Evolutionary conservation across 2,113 vertebrate species (phyloP).

Genomic region (Synodontis membranacea): DNA sequence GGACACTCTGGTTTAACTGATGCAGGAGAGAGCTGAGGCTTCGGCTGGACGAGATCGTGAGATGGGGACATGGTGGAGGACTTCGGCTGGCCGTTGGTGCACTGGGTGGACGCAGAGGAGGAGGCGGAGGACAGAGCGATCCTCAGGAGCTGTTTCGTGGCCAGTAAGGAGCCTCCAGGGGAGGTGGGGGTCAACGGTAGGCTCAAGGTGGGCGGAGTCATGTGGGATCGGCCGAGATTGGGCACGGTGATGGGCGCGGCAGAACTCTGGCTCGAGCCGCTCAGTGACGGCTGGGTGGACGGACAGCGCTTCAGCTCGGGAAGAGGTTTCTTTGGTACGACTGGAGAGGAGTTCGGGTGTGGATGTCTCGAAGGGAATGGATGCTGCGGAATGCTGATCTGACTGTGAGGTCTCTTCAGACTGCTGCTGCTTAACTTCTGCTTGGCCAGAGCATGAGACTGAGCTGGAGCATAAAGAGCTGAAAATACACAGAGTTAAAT

Average conservation of each 20-base stretch:
- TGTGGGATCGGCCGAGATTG: conserved; percentile 53
- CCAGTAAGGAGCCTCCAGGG: conserved; percentile 65
- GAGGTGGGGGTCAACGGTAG: conserved; percentile 42
- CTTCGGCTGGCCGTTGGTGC: conserved; percentile 58
- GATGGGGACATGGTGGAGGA: conserved; percentile 45
- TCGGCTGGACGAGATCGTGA: conserved; percentile 42
- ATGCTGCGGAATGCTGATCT: conserved; percentile 59
- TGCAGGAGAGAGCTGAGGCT: conserved; percentile 32
- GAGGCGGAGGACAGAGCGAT: conserved; percentile 71
- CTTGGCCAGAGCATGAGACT: conserved; percentile 71
- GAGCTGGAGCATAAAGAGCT: conserved; percentile 74
- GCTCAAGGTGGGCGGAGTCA: conserved; percentile 43
- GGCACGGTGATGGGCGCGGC: conserved; percentile 44
- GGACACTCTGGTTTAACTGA: conserved; percentile 40
- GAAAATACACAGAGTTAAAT: background rate
- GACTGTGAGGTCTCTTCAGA: conserved; percentile 58
- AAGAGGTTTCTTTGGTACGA: conserved; percentile 53
- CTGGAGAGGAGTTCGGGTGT: conserved; percentile 40
- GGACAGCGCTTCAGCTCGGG: conserved; percentile 58
- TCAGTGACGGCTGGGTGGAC: conserved; percentile 46
- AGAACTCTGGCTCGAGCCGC: conserved; percentile 13
- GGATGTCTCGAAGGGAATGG: conserved; percentile 47
- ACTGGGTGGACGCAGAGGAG: conserved; percentile 62
- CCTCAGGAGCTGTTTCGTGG: conserved; percentile 72
- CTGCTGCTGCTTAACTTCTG: conserved; percentile 51